Evolutionary conservation across 1,140 invertebrate genomes (phyloP), one percentile per base, ranked within the genome.

Genomic region (Drosophila tani): DNA sequence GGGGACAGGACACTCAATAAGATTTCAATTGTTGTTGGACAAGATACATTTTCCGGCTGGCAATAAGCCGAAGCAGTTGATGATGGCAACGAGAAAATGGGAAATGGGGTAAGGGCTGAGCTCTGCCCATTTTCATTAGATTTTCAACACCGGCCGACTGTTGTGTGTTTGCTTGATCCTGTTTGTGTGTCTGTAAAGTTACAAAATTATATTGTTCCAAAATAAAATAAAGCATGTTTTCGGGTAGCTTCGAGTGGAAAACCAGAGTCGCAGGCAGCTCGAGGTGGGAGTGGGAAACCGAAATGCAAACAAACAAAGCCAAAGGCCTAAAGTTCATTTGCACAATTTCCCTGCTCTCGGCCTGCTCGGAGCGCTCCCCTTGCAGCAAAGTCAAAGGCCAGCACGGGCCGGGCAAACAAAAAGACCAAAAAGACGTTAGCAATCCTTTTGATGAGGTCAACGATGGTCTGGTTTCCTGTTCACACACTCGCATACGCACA

Each of bases 281-380:
- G 38, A 56, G 43, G 50, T 80, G 32, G 65, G 60, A 45, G 45
- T 73, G 59, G 58, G 40, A 75, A 88, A 85, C 85, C 85, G 65
- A 91, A 90, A 90, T 90, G 65, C 86, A 90, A 90, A 90, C 85
- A 90, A 90, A 85, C 82, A 75, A 80, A 81, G 79, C 82, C 85
- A 90, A 90, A 90, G 86, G 85, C 85, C 85, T 90, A 90, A 90
- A 90, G 85, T 90, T 90, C 85, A 90, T 90, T 90, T 90, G 86
- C 86, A 90, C 85, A 90, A 82, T 91, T 90, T 90, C 67, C 51
- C 41, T 24, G 57, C 64, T 56, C 24, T 63, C 19, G 40, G 46
- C 40, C 45, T 17, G 67, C 63, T 70, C 49, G 49, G 17, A 70
- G 64, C 62, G 64, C 62, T 66, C 21, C 55, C 60, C 60, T 57